These are phyloP conservation scores for Megaceryle alcyon DNA, from an alignment of 2,797 vertebrate species.

Conservation along the genomic window DNA sequence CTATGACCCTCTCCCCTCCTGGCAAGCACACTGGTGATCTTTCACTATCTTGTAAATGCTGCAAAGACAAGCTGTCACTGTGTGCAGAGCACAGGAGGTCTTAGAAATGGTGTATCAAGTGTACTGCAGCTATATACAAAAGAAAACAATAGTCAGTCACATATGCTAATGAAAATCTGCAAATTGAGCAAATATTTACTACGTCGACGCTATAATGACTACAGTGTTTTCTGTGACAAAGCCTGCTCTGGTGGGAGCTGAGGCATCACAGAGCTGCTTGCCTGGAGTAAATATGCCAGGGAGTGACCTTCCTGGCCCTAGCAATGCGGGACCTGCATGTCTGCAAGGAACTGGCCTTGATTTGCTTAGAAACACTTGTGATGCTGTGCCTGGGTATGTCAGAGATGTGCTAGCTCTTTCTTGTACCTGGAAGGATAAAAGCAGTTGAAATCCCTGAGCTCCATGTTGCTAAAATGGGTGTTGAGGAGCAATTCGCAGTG, in stretches of 20 bases:
- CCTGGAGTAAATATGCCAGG: no score
- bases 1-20: neutral
- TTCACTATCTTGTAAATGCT: neutral
- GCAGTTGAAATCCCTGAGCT: neutral
- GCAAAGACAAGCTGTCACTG: neutral
- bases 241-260: neutral
- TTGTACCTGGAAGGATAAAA: neutral
- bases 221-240: neutral
- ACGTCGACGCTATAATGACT: neutral
- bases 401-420: accelerated
- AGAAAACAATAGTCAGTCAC: neutral
- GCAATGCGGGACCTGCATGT: no score
- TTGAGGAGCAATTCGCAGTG: neutral
- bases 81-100: neutral
- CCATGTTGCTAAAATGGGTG: neutral
- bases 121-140: neutral
- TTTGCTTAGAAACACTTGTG: neutral
- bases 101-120: neutral
- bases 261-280: neutral
- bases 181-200: neutral
- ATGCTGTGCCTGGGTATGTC: neutral
- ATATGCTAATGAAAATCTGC: neutral
- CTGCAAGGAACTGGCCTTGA: neutral
- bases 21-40: neutral
- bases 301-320: neutral